Conservation (phyloP, 2,888 invertebrate species). For the Archaeoteleia sp. region DNA sequence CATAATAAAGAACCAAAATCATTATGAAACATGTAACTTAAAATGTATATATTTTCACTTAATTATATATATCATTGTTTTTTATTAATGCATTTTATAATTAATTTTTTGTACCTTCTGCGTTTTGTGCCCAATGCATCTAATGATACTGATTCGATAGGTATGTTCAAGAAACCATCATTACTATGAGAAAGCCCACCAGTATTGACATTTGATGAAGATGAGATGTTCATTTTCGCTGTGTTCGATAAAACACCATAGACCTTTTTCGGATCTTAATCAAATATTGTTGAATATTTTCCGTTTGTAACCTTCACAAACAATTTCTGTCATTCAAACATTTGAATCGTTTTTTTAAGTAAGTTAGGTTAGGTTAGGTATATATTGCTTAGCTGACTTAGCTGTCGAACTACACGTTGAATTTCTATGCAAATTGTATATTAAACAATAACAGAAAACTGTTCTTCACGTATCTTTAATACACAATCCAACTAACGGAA, state of each 20-base stretch:
- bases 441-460: too few relatives aligned
- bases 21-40: background rate
- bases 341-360: too few relatives aligned
- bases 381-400: too few relatives aligned
- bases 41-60: background rate
- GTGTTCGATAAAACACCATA: constrained; percentile 1
- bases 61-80: background rate
- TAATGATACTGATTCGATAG: constrained; percentile 66
- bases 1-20: background rate
- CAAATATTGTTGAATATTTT: background rate
- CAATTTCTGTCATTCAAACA: too few relatives aligned
- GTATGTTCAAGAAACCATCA: constrained; percentile 67
- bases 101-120: constrained; percentile 62
- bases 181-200: constrained; percentile 59
- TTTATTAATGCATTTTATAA: constrained; percentile 6
- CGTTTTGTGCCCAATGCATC: constrained; percentile 70
- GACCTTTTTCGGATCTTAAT: background rate
- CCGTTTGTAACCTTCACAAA: too few relatives aligned
- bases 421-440: too few relatives aligned
- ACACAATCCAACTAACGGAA: too few relatives aligned
- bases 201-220: constrained; percentile 63
- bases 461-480: too few relatives aligned
- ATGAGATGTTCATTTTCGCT: constrained; percentile 61
- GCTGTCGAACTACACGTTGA: too few relatives aligned
- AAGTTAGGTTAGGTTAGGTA: too few relatives aligned